Base-by-base conservation (phyloP, 2,888 invertebrate genomes). In the Tipula confusa region DNA sequence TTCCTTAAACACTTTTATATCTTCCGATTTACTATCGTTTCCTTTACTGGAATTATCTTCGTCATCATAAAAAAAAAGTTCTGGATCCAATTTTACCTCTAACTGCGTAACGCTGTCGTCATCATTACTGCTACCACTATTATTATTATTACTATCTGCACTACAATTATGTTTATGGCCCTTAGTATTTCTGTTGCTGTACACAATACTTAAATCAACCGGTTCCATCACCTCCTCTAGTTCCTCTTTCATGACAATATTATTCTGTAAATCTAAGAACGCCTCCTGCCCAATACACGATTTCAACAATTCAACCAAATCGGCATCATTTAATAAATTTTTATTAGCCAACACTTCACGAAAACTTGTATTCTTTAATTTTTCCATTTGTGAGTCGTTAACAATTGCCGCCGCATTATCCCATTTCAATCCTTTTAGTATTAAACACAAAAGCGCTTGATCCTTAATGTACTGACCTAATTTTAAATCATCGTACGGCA, bases 361-460 rank as follows among this genome's bases (percentile, higher is more conserved):
- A 84, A 89, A 89, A 83, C 88, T 88, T 0, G 89, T 87, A 83
- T 86, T 87, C 36, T 88, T 88, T 11, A 89, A 85, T 2, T 87
- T 87, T 18, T 87, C 84, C 84, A 89, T 87, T 86, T 89, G 89
- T 36, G 88, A 88, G 13, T 86, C 86, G 1, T 18, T 82, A 9
- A 82, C 11, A 2, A 33, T 33, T 82, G n/a, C 33, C 0, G 80
- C n/a, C 29, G 85, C 85, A 31, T 86, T 88, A 4, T 89, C 88
- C 89, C 89, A 89, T 85, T 89, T 89, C 0, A 89, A 85, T 0
- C 89, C 89, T 84, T 89, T 89, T 2, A 89, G 85, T 84, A 89
- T 89, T n/a, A 89, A 86, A 83, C 87, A 88, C 9, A 89, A 84
- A n/a, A 89, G 86, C 84, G 89, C 89, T 7, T 87, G 86, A 86